Conservation (phyloP, 2,888 invertebrate genomes). For the Temnothorax ravouxi region DNA sequence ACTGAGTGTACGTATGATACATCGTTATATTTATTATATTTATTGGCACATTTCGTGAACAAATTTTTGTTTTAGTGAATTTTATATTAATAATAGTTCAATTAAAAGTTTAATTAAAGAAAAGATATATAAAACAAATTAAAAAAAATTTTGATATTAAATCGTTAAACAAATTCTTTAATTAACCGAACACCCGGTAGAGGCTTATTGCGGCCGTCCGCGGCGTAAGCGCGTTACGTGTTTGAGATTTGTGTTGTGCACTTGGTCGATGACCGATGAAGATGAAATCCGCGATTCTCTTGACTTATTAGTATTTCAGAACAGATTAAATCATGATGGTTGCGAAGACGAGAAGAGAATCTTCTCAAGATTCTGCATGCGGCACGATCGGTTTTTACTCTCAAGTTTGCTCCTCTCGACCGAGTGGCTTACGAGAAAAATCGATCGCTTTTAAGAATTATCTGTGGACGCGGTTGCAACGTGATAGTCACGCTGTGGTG, state of each 20-base stretch:
- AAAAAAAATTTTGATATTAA: not conserved
- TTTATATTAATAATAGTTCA: not conserved
- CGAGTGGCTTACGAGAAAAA: slow-evolving; percentile 64
- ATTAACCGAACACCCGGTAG: not conserved
- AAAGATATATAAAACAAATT: not conserved
- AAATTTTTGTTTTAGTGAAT: not conserved
- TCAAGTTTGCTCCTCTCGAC: slow-evolving; percentile 36
- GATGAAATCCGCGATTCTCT: slow-evolving; percentile 31
- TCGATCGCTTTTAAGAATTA: slow-evolving; percentile 72
- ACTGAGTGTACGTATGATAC: not conserved
- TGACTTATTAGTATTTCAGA: not conserved
- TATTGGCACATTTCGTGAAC: not conserved
- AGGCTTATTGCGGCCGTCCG: not conserved
- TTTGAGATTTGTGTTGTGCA: slow-evolving; percentile 10
- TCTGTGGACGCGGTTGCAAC: slow-evolving; percentile 77
- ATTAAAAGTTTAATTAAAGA: not conserved
- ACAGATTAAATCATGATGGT: slow-evolving; percentile 1
- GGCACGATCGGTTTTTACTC: slow-evolving; percentile 55
- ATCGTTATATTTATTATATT: not conserved
- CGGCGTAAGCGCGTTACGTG: not conserved
- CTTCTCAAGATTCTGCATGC: slow-evolving; percentile 21
- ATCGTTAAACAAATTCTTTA: not conserved
- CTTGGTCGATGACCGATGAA: slow-evolving; percentile 15
- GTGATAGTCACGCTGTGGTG: slow-evolving; percentile 70
- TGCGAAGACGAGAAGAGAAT: slow-evolving; percentile 27